These are phyloP conservation scores for Eumacrocentrus americanus DNA, from an alignment of 2,888 invertebrate species.

Conservation along the genomic window DNA sequence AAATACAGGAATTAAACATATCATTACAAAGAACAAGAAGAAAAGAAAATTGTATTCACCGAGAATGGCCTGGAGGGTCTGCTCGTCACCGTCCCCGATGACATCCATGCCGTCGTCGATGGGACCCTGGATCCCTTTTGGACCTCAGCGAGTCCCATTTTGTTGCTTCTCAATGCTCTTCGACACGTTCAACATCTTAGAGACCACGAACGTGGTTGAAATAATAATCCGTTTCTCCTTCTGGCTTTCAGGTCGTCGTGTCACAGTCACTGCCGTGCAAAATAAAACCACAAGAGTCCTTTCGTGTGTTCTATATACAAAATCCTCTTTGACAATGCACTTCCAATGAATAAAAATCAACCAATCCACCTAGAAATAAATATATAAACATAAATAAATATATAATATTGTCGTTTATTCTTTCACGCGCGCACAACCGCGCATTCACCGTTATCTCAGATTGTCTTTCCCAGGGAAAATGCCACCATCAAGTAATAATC, in stretches of 20 bases:
- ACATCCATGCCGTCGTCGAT: conserved; percentile 59
- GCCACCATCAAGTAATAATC: neutral
- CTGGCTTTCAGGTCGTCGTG: neutral
- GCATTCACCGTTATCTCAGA: neutral
- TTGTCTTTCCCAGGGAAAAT: neutral
- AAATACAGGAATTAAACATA: neutral
- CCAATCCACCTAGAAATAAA: no score
- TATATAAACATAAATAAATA: neutral
- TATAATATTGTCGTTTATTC: neutral
- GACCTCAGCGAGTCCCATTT: conserved; percentile 58
- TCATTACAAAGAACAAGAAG: neutral
- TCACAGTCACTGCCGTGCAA: neutral
- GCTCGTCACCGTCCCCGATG: conserved; percentile 60
- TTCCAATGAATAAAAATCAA: no score
- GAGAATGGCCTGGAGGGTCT: conserved; percentile 62
- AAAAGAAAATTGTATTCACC: conserved; percentile 47
- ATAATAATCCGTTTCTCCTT: conserved; percentile 15
- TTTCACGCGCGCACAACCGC: neutral
- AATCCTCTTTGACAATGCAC: no score
- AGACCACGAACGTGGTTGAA: conserved; percentile 17
- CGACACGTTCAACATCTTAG: conserved; percentile 23
- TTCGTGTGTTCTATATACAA: no score
- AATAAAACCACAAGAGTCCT: no score
- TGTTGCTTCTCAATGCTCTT: conserved; percentile 33
- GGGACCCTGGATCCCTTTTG: conserved; percentile 51